These are phyloP conservation scores for Volucella bombylans DNA, from an alignment of 2,888 invertebrate species.

Conservation along the genomic window DNA sequence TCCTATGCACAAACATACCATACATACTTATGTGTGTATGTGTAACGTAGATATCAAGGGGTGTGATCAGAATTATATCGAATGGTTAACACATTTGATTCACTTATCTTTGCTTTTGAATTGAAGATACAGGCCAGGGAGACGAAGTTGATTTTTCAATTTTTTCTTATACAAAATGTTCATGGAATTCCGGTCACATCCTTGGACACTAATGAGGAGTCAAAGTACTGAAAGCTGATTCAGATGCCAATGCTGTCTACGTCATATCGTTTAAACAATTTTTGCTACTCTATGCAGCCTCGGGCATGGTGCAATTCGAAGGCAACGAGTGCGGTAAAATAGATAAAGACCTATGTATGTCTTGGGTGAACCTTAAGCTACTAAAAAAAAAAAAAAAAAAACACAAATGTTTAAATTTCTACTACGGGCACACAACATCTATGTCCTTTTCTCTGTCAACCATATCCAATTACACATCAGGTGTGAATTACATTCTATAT, in stretches of 20 bases:
- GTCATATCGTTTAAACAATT: slow-evolving; percentile 56
- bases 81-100: slow-evolving; percentile 70
- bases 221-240: slow-evolving; percentile 69
- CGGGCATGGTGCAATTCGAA: slow-evolving; percentile 60
- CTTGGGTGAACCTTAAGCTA: slow-evolving; percentile 20
- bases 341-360: neutral
- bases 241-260: slow-evolving; percentile 45
- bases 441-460: slow-evolving; percentile 10
- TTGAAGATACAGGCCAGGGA: slow-evolving; percentile 8
- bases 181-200: slow-evolving; percentile 71
- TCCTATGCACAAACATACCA: too few species aligned
- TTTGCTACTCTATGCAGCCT: slow-evolving; percentile 47
- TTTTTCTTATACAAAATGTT: slow-evolving; percentile 42
- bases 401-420: too few species aligned
- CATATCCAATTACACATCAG: slow-evolving; percentile 54
- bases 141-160: slow-evolving; percentile 57
- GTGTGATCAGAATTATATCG: slow-evolving; percentile 72
- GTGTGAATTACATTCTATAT: neutral
- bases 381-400: slow-evolving; percentile 24
- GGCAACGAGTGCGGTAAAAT: slow-evolving; percentile 16
- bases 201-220: slow-evolving; percentile 71
- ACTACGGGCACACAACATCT: too few species aligned
- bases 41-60: slow-evolving; percentile 22
- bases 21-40: slow-evolving; percentile 10
- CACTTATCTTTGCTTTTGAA: slow-evolving; percentile 59